These are phyloP conservation scores for Plebejus argus DNA, from an alignment of 2,888 invertebrate genomes.

Conservation along the genomic window DNA sequence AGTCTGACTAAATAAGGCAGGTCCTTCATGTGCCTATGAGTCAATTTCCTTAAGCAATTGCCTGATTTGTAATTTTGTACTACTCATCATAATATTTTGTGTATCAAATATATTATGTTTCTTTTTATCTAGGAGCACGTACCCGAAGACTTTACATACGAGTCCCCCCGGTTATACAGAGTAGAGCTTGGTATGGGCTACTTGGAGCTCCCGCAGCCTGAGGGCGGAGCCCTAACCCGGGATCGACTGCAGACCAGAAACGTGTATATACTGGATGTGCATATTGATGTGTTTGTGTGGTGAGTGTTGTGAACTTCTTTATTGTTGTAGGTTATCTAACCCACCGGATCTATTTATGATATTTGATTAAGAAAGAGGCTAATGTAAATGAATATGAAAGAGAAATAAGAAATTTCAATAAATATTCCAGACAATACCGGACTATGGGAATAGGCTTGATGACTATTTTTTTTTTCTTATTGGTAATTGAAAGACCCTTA, in stretches of 20 bases:
- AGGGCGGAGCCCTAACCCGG: conserved; percentile 86
- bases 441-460: too few relatives aligned
- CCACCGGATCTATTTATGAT: neutral
- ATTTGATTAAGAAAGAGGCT: neutral
- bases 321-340: neutral
- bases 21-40: too few relatives aligned
- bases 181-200: conserved; percentile 99
- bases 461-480: too few relatives aligned
- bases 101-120: too few relatives aligned
- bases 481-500: too few relatives aligned
- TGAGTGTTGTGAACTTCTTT: conserved; percentile 59
- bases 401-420: too few relatives aligned
- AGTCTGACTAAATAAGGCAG: too few relatives aligned
- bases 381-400: too few relatives aligned
- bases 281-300: conserved; percentile 97
- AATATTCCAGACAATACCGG: too few relatives aligned
- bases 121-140: conserved; percentile 84
- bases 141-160: conserved; percentile 82
- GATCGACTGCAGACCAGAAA: conserved; percentile 92
- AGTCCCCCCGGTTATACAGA: conserved; percentile 91
- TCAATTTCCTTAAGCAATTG: too few relatives aligned
- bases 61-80: too few relatives aligned
- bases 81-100: too few relatives aligned
- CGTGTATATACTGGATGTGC: conserved; percentile 98
- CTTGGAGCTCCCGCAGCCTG: conserved; percentile 96